These are phyloP conservation scores for Arvicanthis niloticus DNA, from an alignment of 2,113 vertebrate species.

Conservation along the genomic window DNA sequence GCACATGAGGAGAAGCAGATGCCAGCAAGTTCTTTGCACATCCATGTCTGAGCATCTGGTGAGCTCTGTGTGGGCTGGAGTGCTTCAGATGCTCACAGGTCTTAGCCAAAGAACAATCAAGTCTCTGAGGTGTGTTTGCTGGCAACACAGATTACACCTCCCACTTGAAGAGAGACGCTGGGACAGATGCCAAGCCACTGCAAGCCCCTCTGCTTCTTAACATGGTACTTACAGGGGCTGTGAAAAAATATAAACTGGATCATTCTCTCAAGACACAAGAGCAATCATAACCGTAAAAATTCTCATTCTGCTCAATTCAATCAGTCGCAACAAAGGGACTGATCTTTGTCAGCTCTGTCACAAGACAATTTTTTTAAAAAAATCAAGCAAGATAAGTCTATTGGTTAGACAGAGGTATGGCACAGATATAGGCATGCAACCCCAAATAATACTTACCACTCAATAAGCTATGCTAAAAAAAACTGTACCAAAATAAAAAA, in stretches of 20 bases:
- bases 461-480: background rate
- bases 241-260: slow-evolving; percentile 51
- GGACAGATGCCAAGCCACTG: slow-evolving; percentile 67
- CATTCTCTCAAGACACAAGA: slow-evolving; percentile 64
- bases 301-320: slow-evolving; percentile 16
- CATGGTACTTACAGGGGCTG: slow-evolving; percentile 40
- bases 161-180: slow-evolving; percentile 66
- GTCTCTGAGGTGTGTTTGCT: slow-evolving; percentile 52
- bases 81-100: slow-evolving; percentile 25
- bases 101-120: slow-evolving; percentile 23
- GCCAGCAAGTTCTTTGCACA: background rate
- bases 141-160: slow-evolving; percentile 33
- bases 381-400: background rate
- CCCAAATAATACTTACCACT: background rate
- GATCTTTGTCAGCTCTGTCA: background rate
- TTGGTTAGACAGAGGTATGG: background rate
- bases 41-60: background rate
- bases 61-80: background rate
- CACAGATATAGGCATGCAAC: background rate
- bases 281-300: slow-evolving; percentile 39
- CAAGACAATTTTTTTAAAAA: background rate
- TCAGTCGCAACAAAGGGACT: slow-evolving; percentile 18
- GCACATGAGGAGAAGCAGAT: background rate
- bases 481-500: background rate
- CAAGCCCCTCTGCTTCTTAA: slow-evolving; percentile 62